phyloP scores from a whole-genome alignment of 2,888 invertebrate species.

The Hybos culiciformis region DNA sequence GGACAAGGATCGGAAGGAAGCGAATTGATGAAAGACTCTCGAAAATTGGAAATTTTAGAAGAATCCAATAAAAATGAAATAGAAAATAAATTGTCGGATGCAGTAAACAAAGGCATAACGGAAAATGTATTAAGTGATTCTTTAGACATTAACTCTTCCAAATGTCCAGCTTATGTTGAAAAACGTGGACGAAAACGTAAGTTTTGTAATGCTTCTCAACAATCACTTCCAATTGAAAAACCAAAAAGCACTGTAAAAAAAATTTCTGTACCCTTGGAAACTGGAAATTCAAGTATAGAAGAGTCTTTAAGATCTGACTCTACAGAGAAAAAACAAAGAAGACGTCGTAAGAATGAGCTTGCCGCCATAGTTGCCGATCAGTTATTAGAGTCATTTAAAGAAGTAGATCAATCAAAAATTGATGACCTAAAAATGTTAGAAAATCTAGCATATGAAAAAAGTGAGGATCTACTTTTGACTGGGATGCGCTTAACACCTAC shows the following conservation, averaged over 20 bases:
- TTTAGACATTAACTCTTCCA: too few species aligned
- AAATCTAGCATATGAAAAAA: slow-evolving; percentile 33
- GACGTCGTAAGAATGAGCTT: slow-evolving; percentile 33
- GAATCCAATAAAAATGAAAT: too few species aligned
- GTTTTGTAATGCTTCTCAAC: not conserved
- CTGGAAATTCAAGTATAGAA: not conserved
- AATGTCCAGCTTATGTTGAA: too few species aligned
- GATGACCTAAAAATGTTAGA: slow-evolving; percentile 34
- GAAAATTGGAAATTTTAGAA: too few species aligned
- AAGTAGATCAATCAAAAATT: slow-evolving; percentile 32
- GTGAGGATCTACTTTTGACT: slow-evolving; percentile 30
- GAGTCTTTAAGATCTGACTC: slow-evolving; percentile 13
- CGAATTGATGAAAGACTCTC: too few species aligned
- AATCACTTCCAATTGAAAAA: not conserved
- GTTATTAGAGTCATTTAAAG: slow-evolving; percentile 33
- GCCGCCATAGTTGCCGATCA: slow-evolving; percentile 36
- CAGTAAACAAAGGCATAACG: too few species aligned
- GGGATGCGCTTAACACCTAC: slow-evolving; percentile 34
- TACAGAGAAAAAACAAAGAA: slow-evolving; percentile 25
- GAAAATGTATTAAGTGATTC: too few species aligned
- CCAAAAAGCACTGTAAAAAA: slow-evolving; percentile 6
- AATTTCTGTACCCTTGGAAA: not conserved
- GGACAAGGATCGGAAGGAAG: too few species aligned
- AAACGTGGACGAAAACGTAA: not conserved
- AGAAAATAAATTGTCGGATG: too few species aligned